A percentile compares a stretch with the other conserved stretches of the same genome.
These are phyloP conservation scores for Pammene aurita DNA, from an alignment of 2,888 invertebrate genomes.

Conservation along the genomic window DNA sequence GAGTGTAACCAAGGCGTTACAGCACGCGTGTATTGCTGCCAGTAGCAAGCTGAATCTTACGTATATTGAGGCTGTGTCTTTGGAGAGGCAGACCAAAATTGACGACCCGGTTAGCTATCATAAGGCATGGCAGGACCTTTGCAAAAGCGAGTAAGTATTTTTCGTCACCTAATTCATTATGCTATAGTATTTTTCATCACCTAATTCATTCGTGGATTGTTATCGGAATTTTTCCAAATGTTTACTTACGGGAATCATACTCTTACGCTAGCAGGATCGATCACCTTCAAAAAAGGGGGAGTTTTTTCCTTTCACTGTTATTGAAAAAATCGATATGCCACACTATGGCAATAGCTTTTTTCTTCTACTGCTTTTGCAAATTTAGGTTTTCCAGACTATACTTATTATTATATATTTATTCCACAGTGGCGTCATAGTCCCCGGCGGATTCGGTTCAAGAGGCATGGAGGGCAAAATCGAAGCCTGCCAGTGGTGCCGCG, in stretches of 20 bases:
- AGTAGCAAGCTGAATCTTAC: conserved; percentile 93
- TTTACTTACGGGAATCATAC: no score
- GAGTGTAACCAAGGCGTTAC: conserved; percentile 96
- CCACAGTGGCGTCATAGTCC: conserved; percentile 95
- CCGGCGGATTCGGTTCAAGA: conserved; percentile 98
- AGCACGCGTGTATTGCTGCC: conserved; percentile 94
- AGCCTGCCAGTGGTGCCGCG: conserved; percentile 96
- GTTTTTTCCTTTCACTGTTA: no score
- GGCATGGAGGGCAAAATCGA: conserved; percentile 98
- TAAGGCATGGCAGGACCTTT: conserved; percentile 96
- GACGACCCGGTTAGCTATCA: conserved; percentile 93
- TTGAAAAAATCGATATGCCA: no score
- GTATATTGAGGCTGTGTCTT: conserved; percentile 95
- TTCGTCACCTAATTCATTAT: neutral
- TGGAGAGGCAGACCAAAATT: conserved; percentile 89
- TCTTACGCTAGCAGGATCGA: no score
- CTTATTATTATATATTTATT: conserved; percentile 1
- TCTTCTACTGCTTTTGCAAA: no score
- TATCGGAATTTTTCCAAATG: no score
- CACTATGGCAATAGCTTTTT: no score
- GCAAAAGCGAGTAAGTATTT: conserved; percentile 89
- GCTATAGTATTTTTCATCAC: conserved; percentile 63
- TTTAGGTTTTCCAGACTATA: neutral
- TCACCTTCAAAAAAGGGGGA: no score
- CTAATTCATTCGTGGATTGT: no score